Percentiles rank a stretch among this genome's conserved stretches.
Conservation (phyloP, 2,888 invertebrate species). For the Hybos culiciformis region DNA sequence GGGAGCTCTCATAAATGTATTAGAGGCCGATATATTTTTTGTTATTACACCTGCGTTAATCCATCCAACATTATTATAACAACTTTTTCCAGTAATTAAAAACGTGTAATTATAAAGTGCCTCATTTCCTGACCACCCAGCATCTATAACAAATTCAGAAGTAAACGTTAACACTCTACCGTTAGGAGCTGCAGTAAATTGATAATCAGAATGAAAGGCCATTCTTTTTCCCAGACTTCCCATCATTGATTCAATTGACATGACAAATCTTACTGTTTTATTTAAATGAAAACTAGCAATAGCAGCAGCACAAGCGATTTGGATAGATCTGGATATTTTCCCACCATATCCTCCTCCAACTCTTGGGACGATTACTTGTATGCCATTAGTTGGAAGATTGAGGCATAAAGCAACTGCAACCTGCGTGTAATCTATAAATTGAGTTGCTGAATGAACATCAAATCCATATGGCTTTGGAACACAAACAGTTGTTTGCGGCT, state of each 20-base stretch:
- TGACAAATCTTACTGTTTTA: constrained; percentile 49
- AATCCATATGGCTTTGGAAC: constrained; percentile 52
- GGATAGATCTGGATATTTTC: constrained; percentile 47
- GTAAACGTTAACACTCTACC: constrained; percentile 42
- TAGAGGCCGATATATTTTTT: constrained; percentile 46
- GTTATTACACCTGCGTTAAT: constrained; percentile 50
- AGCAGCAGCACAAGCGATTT: constrained; percentile 47
- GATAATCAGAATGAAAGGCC: constrained; percentile 44
- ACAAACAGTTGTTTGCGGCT: constrained; percentile 47
- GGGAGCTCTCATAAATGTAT: constrained; percentile 50
- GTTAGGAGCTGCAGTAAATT: constrained; percentile 41
- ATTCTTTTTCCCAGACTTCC: constrained; percentile 47
- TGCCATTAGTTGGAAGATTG: constrained; percentile 37
- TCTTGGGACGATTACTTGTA: constrained; percentile 1
- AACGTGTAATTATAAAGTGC: neutral
- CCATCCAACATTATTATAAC: constrained; percentile 49
- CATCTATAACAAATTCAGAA: constrained; percentile 24
- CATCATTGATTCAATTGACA: constrained; percentile 55
- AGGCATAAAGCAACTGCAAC: constrained; percentile 40
- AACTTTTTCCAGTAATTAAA: constrained; percentile 34
- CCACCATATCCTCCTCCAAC: constrained; percentile 65
- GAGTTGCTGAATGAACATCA: constrained; percentile 45
- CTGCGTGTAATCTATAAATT: constrained; percentile 45
- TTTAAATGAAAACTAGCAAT: constrained; percentile 52
- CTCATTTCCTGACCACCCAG: constrained; percentile 40